Percentiles rank a stretch among this genome's conserved stretches.
phyloP scores from a whole-genome alignment of 2,888 invertebrate genomes.

The Oxycera nigricornis region DNA sequence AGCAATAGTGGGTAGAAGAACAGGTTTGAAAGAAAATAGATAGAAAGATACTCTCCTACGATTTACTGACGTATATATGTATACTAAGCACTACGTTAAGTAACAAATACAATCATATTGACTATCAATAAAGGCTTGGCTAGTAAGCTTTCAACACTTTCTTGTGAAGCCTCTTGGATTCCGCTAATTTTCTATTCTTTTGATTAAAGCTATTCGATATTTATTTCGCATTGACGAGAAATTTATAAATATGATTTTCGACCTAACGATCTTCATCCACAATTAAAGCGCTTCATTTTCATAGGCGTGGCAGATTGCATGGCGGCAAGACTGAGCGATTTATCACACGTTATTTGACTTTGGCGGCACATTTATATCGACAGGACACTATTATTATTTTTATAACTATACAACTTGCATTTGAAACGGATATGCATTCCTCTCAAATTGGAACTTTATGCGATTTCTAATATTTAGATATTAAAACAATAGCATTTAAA shows the following conservation, averaged over 20 bases:
- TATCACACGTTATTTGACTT: constrained; percentile 36
- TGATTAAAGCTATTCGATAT: too few species aligned
- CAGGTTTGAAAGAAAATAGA: constrained; percentile 21
- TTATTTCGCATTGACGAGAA: too few species aligned
- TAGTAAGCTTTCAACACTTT: constrained; percentile 24
- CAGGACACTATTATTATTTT: constrained; percentile 21
- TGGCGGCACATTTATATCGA: constrained; percentile 39
- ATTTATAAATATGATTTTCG: constrained; percentile 22
- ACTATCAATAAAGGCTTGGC: constrained; percentile 23
- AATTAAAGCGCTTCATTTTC: constrained; percentile 39
- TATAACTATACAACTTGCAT: constrained; percentile 21
- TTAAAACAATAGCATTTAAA: constrained; percentile 7
- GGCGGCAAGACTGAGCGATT: constrained; percentile 29
- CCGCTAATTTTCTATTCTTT: background rate
- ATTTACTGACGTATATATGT: background rate
- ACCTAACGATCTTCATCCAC: constrained; percentile 33
- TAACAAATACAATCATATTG: constrained; percentile 35
- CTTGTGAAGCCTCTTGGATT: background rate
- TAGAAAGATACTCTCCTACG: constrained; percentile 26
- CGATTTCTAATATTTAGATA: constrained; percentile 11
- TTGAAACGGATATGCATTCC: constrained; percentile 39
- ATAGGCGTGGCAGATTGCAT: constrained; percentile 20
- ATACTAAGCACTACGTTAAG: constrained; percentile 28
- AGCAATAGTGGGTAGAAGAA: constrained; percentile 16
- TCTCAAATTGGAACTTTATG: constrained; percentile 7